These are phyloP conservation scores for Drosophila putrida DNA, from an alignment of 2,888 invertebrate genomes.

Conservation along the genomic window DNA sequence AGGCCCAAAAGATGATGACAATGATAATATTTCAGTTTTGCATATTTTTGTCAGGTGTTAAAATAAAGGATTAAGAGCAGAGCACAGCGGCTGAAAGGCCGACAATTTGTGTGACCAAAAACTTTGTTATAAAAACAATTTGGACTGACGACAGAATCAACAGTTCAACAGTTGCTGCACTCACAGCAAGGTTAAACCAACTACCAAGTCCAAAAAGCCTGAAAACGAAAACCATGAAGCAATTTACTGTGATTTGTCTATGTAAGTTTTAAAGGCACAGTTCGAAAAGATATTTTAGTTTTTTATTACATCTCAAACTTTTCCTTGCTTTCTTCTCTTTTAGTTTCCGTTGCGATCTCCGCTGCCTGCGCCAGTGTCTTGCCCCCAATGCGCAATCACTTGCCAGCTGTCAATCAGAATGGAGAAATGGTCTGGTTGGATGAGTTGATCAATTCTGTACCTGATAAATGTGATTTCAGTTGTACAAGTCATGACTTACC, in stretches of 20 bases:
- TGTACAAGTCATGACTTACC: conserved; percentile 61
- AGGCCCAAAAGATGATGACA: conserved; percentile 33
- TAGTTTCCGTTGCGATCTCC: conserved; percentile 36
- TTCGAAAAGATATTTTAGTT: not conserved
- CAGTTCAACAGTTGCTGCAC: conserved; percentile 64
- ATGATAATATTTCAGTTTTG: conserved; percentile 43
- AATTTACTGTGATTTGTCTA: conserved; percentile 34
- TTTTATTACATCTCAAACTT: not conserved
- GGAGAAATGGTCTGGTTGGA: conserved; percentile 48
- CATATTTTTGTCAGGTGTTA: conserved; percentile 70
- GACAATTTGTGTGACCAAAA: conserved; percentile 19
- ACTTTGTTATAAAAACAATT: conserved; percentile 57
- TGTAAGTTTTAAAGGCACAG: conserved; percentile 39
- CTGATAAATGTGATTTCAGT: conserved; percentile 66
- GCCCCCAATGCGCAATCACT: conserved; percentile 30
- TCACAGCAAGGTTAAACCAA: conserved; percentile 51
- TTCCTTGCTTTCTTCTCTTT: not conserved
- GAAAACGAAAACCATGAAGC: conserved; percentile 44
- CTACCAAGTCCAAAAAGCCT: conserved; percentile 26
- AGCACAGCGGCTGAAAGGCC: conserved; percentile 2
- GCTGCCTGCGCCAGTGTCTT: conserved; percentile 49
- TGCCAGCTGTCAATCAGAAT: conserved; percentile 56
- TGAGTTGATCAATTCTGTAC: conserved; percentile 37
- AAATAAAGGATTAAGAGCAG: conserved; percentile 64
- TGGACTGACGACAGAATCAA: conserved; percentile 18